These are phyloP conservation scores for Unio delphinus DNA, from an alignment of 2,888 invertebrate species.

Conservation along the genomic window DNA sequence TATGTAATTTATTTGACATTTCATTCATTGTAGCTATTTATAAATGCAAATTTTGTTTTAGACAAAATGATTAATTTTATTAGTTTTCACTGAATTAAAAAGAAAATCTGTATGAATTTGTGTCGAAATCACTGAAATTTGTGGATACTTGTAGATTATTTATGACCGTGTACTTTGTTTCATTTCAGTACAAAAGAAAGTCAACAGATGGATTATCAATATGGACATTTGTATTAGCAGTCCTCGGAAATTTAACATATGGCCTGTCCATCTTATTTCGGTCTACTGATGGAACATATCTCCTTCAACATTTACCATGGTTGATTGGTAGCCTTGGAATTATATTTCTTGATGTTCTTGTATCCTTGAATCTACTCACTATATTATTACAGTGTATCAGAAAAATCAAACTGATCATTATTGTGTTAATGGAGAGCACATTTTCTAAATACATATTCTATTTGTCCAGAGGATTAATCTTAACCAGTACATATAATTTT, in stretches of 20 bases:
- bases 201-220: conserved; percentile 67
- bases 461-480: no score
- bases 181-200: conserved; percentile 53
- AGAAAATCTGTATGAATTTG: no score
- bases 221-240: conserved; percentile 61
- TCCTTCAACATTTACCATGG: conserved; percentile 71
- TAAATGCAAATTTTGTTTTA: no score
- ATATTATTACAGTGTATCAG: not conserved
- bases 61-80: no score
- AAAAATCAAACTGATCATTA: no score
- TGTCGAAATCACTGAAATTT: not conserved
- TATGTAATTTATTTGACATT: no score
- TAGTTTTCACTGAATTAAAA: no score
- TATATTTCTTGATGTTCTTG: conserved; percentile 70
- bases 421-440: no score
- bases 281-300: conserved; percentile 42
- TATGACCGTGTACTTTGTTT: conserved; percentile 1
- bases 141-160: not conserved
- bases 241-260: conserved; percentile 68
- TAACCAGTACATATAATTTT: no score
- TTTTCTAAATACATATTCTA: no score
- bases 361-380: conserved; percentile 55
- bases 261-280: conserved; percentile 67
- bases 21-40: no score
- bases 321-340: conserved; percentile 71